These are phyloP conservation scores for Orbicella faveolata DNA, from an alignment of 64 coral and sea anemone species.

Conservation along the genomic window DNA sequence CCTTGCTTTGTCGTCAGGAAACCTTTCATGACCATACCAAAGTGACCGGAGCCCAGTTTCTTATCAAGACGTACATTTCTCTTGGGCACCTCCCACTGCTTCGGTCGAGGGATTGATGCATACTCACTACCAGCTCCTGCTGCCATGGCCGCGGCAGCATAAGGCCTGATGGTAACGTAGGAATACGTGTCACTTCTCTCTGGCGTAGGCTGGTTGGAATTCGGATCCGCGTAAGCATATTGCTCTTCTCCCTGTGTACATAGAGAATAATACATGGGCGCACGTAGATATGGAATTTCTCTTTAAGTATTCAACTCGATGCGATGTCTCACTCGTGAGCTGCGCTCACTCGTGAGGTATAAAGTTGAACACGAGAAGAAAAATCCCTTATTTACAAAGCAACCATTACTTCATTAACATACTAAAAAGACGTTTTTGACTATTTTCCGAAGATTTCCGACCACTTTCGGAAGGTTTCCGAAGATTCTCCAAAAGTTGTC, in stretches of 20 bases:
- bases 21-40: constrained; percentile 86
- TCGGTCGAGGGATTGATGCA: constrained; percentile 46
- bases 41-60: constrained; percentile 77
- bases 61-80: constrained; percentile 69
- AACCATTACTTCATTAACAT: too few species aligned
- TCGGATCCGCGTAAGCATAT: neutral
- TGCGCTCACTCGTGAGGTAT: too few species aligned
- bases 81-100: constrained; percentile 82
- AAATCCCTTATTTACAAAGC: too few species aligned
- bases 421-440: too few species aligned
- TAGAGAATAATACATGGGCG: too few species aligned
- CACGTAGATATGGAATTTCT: too few species aligned
- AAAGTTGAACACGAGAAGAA: too few species aligned
- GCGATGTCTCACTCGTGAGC: too few species aligned
- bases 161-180: neutral
- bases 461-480: too few species aligned
- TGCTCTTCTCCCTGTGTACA: neutral
- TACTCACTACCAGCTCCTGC: constrained; percentile 38
- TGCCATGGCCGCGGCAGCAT: constrained; percentile 7
- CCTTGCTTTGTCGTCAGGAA: constrained; percentile 56
- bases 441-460: too few species aligned
- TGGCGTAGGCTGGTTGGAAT: neutral
- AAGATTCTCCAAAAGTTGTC: too few species aligned
- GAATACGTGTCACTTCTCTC: constrained; percentile 39
- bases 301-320: too few species aligned